Base-by-base conservation (phyloP, 1,140 invertebrate genomes). In the Delia radicum region DNA sequence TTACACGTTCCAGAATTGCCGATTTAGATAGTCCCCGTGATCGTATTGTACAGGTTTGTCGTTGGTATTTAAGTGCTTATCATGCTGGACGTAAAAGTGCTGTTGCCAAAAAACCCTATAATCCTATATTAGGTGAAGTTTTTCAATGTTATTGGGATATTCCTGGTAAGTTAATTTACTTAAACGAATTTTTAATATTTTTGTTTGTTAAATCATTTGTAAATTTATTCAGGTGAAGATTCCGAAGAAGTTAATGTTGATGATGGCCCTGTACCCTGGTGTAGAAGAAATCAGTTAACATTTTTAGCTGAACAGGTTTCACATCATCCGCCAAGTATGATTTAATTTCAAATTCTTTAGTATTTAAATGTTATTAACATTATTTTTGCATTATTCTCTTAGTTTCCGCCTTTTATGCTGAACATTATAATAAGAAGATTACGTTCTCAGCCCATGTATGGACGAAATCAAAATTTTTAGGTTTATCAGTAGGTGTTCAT, bases 221-320 rank as follows among this genome's bases (percentile, higher is more conserved):
- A n/a, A n/a, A 21, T 18, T 12, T 29, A 18, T 28, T 2, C n/a
- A 84, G 84, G 71, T 37, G 79, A 85, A 78, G 61, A 63, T 31
- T 55, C 78, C 18, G 81, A 85, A 65, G 71, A 62, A 2, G 42
- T 73, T 5, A 77, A 78, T 28, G 91, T 93, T 5, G 86, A 87
- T 24, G 93, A 95, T 81, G 94, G 95, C 1, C 93, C 94, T 10
- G 89, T 96, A 71, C 92, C 93, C 15, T 95, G 95, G 94, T 94
- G 93, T 82, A 89, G 89, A 6, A 88, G 90, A 42, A 90, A 94
- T 87, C 94, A 96, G 81, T 89, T 97, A 4, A 91, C 92, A 8
- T 99, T 99, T 87, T 91, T 98, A 76, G 97, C 98, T 2, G 98
- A 99, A 88, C 98, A 99, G 89, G 98, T 99, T 4, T 99, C 96